Evolutionary conservation across 2,888 invertebrate species (phyloP), one percentile per base, ranked within the genome.

Genomic region (Amphipoea oculea): DNA sequence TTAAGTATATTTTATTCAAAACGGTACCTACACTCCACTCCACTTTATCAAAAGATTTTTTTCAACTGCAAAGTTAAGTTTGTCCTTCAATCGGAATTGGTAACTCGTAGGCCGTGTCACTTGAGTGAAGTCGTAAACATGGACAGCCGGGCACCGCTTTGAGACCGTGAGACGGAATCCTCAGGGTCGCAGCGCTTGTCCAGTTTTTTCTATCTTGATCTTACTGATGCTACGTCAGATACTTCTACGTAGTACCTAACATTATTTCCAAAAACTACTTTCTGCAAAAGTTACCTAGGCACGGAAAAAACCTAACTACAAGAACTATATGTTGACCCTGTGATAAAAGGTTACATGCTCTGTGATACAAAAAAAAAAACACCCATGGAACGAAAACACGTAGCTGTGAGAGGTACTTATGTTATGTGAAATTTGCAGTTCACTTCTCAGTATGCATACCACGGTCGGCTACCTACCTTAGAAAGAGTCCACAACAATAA

Each of bases 391-490:
- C 68, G 67, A 81, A 82, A 77, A 70, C 74, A 74, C 63, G 65
- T 74, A 78, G 80, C 23, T 63, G 73, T 70, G 68, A n/a, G 40
- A 82, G 76, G 82, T 79, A n/a, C n/a, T n/a, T n/a, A 81, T 82
- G 89, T 86, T 91, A 91, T 92, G 94, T 94, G 94, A 94, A 94
- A 94, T 93, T 94, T 86, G 91, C 90, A 88, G 91, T 89, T 88
- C 86, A 89, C 87, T 91, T 91, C 88, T 92, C 89, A 89, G 92
- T 92, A 95, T 94, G 93, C 94, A 93, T 92, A 87, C 92, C 94
- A 91, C 93, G 92, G 70, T 82, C 85, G 81, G 81, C 89, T 89
- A 88, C 92, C 89, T 89, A 88, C 92, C 91, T 91, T 91, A 92
- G 91, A 93, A 91, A 90, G 92, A 92, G 86, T 88, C 87, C 89